Evolutionary conservation across 2,113 vertebrate species (phyloP).

Genomic region (Channa argus): DNA sequence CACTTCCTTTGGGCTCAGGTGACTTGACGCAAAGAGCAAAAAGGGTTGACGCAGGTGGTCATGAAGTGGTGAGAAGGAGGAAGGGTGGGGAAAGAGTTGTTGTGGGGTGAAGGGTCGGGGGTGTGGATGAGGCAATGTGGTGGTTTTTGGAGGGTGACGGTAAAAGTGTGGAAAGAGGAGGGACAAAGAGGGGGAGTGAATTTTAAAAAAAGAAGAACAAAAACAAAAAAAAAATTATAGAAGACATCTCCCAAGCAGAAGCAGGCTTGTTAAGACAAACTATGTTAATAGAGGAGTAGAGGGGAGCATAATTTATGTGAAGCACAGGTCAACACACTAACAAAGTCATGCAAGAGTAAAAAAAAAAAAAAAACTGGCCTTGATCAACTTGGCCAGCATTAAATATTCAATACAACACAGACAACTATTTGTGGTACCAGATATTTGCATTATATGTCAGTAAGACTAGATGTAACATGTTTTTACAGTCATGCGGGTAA

Average conservation of each 20-base stretch:
- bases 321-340: constrained; percentile 68
- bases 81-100: constrained; percentile 13
- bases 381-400: constrained; percentile 50
- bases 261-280: constrained; percentile 84
- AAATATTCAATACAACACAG: constrained; percentile 1
- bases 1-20: constrained; percentile 90
- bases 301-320: constrained; percentile 66
- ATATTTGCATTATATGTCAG: not conserved
- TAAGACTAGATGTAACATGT: constrained; percentile 1
- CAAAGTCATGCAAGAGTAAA: constrained; percentile 79
- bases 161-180: constrained; percentile 42
- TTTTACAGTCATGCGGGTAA: constrained; percentile 24
- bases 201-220: constrained; percentile 61
- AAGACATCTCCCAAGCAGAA: constrained; percentile 84
- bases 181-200: constrained; percentile 58
- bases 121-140: constrained; percentile 53
- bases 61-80: constrained; percentile 61
- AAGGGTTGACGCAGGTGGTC: constrained; percentile 77
- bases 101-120: constrained; percentile 47
- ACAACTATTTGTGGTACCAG: not conserved
- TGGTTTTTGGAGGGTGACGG: constrained; percentile 44
- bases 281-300: constrained; percentile 77
- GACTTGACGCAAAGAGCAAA: constrained; percentile 86
- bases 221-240: constrained; percentile 78
- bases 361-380: constrained; percentile 66